Evolutionary conservation across 2,888 invertebrate genomes (phyloP), one percentile per base, ranked within the genome.

Genomic region (Anoncus sp.): DNA sequence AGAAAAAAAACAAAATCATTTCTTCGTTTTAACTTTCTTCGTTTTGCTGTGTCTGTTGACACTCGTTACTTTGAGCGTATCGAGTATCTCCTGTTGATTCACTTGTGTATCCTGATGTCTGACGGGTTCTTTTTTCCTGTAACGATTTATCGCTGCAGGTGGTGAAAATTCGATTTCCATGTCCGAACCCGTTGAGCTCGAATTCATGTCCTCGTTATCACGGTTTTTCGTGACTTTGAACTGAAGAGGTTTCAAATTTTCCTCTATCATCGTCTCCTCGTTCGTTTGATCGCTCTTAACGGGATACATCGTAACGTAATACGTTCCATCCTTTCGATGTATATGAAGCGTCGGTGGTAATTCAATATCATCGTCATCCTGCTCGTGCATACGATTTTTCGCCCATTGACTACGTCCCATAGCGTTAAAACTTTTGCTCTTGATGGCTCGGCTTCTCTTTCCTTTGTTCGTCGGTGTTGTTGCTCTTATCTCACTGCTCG

Each of bases 111-210:
- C 78, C 5, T 62, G 53, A 69, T 85, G 72, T 47, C 75, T 81
- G 5, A 70, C 79, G 14, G 81, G 76, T 16, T 77, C 63, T 55
- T 81, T 85, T 18, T 69, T 80, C 43, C 69, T 65, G 43, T 69
- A 76, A 4, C 80, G 81, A 60, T 77, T 77, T 49, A 82, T 75
- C 14, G 85, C 83, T 10, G 80, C 83, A 0, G 88, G 87, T 18
- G 87, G 86, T 35, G 85, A 85, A 62, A 85, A 87, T 74, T 85
- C 86, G 60, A 88, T 82, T 60, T 87, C 85, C 79, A 88, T 83
- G 47, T 88, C 87, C 3, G 86, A 85, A 1, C 80, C 84, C 1
- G 82, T 79, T 0, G 86, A 85, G 71, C 82, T 83, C 12, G 84
- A 82, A 14, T 35, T 38, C n/a, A 24, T 69, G 4, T 82, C 80